Percentiles rank a stretch among this genome's conserved stretches.
Conservation (phyloP, 2,113 vertebrate species). For the Corapipo altera region DNA sequence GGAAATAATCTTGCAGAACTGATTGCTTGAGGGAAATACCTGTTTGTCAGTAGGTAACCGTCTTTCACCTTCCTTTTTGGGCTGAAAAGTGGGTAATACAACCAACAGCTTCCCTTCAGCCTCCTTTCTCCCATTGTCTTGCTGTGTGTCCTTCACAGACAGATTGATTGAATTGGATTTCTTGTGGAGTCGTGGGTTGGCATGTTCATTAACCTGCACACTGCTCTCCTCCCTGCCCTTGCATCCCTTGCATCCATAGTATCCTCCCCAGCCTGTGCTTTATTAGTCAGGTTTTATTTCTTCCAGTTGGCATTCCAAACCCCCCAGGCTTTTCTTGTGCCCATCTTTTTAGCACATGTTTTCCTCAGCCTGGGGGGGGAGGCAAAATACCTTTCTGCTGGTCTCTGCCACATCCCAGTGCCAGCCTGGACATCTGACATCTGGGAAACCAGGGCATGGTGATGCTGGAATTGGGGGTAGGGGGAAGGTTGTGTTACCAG, state of each 20-base stretch:
- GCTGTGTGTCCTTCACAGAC: neutral
- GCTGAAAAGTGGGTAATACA: neutral
- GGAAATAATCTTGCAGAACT: neutral
- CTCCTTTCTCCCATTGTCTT: neutral
- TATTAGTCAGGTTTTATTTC: neutral
- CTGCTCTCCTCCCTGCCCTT: neutral
- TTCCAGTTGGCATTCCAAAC: neutral
- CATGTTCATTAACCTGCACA: neutral
- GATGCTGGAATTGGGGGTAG: neutral
- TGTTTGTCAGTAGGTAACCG: rapidly evolving
- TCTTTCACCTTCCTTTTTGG: neutral
- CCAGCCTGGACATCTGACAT: neutral
- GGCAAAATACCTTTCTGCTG: neutral
- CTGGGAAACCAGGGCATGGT: rapidly evolving
- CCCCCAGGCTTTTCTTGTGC: neutral
- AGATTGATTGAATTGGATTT: neutral
- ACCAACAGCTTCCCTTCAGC: neutral
- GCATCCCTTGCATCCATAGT: neutral
- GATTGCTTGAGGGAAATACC: neutral
- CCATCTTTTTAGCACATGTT: neutral
- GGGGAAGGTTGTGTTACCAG: too few relatives aligned
- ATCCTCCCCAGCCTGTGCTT: neutral
- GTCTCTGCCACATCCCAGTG: neutral
- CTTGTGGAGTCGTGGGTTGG: neutral
- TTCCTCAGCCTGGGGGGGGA: neutral